Conservation (phyloP, 2,888 invertebrate species). For the Steinernema carpocapsae region DNA sequence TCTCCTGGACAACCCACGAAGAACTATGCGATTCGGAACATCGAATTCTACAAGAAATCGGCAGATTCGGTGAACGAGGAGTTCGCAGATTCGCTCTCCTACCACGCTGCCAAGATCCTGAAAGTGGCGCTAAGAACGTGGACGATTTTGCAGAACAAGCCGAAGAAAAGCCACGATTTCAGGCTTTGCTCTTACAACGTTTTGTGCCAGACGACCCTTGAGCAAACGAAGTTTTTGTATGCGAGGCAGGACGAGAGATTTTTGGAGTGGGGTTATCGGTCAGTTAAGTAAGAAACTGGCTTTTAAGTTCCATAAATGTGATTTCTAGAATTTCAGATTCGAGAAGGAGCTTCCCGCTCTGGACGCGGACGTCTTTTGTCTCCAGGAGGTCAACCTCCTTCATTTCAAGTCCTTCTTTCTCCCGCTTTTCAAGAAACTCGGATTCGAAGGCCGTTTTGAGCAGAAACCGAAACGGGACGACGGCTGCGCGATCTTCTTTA, state of each 20-base stretch:
- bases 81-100: slow-evolving; percentile 3
- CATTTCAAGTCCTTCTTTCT: slow-evolving; percentile 39
- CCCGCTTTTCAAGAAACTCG: slow-evolving; percentile 10
- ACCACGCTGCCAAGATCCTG: background rate
- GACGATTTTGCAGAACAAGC: background rate
- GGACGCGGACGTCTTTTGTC: slow-evolving; percentile 60
- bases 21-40: background rate
- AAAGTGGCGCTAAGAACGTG: background rate
- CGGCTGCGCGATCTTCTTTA: slow-evolving; percentile 89
- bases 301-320: slow-evolving; percentile 18
- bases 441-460: slow-evolving; percentile 34
- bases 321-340: slow-evolving; percentile 41
- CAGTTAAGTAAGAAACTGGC: too few species aligned
- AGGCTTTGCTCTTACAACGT: slow-evolving; percentile 60
- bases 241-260: background rate
- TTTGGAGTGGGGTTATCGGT: slow-evolving; percentile 55
- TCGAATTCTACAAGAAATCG: background rate
- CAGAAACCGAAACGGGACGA: slow-evolving; percentile 73
- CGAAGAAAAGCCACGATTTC: slow-evolving; percentile 27
- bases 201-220: slow-evolving; percentile 55
- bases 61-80: background rate
- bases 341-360: slow-evolving; percentile 48
- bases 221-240: slow-evolving; percentile 51
- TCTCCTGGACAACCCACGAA: background rate
- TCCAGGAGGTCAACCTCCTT: slow-evolving; percentile 63